phyloP scores from a whole-genome alignment of 2,797 vertebrate species.

The Anabacerthia variegaticeps region DNA sequence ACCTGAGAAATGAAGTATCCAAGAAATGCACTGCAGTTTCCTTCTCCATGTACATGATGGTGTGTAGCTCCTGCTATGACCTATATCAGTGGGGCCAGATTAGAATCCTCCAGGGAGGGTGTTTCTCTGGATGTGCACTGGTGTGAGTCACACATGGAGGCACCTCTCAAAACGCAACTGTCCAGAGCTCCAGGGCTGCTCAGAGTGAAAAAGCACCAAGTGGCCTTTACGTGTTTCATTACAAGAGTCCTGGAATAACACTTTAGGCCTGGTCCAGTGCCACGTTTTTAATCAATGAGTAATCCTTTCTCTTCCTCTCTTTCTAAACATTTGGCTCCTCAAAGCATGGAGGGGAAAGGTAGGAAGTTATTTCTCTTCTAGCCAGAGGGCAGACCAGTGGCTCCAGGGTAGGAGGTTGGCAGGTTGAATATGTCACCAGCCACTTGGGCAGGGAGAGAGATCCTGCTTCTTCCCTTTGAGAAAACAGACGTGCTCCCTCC shows the following conservation, averaged over 20 bases:
- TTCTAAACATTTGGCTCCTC: neutral
- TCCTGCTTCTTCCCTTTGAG: neutral
- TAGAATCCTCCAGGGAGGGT: neutral
- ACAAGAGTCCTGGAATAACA: neutral
- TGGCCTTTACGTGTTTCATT: neutral
- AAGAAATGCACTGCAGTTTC: neutral
- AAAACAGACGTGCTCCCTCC: neutral
- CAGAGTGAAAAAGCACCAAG: neutral
- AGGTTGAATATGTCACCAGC: neutral
- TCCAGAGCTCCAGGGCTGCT: neutral
- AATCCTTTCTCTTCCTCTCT: neutral
- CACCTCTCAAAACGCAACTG: neutral
- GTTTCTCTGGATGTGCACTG: neutral
- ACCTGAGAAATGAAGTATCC: neutral
- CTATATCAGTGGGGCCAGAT: neutral
- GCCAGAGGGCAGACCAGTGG: neutral
- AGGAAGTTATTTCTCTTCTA: neutral
- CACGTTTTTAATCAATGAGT: conserved; percentile 31
- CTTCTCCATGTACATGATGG: accelerated
- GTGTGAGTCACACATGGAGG: accelerated
- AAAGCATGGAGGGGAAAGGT: neutral
- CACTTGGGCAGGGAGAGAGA: neutral
- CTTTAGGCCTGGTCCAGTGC: neutral
- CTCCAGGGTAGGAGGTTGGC: neutral
- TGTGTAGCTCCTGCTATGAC: neutral